A percentile compares a stretch with the other conserved stretches of the same genome.
phyloP scores from a whole-genome alignment of 2,888 invertebrate species.

The Hylaea fasciaria region DNA sequence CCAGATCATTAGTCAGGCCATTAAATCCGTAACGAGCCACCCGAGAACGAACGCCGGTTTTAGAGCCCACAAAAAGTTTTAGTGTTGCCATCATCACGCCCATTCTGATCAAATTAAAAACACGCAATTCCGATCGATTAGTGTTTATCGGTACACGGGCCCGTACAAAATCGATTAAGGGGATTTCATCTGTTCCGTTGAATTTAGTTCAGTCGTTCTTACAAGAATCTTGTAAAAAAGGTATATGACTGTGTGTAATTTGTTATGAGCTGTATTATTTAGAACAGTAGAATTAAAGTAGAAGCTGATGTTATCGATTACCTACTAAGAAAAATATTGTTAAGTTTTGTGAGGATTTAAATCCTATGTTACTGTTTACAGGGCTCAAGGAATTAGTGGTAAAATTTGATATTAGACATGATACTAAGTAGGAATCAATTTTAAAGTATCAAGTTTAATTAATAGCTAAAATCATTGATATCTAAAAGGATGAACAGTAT shows the following conservation, averaged over 20 bases:
- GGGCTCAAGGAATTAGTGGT: too few relatives aligned
- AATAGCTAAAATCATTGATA: too few relatives aligned
- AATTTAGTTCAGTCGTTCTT: conserved; percentile 2
- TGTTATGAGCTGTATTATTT: background rate
- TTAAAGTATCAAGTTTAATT: too few relatives aligned
- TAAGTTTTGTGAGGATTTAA: too few relatives aligned
- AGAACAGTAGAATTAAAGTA: too few relatives aligned
- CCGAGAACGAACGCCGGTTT: conserved; percentile 43
- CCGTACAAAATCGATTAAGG: conserved; percentile 25
- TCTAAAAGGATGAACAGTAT: too few relatives aligned
- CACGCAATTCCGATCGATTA: conserved; percentile 31
- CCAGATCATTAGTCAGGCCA: conserved; percentile 56
- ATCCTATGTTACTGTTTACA: too few relatives aligned
- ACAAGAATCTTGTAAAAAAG: conserved; percentile 4
- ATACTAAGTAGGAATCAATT: too few relatives aligned
- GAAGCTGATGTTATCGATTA: too few relatives aligned
- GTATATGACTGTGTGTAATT: conserved; percentile 3
- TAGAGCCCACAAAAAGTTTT: conserved; percentile 50
- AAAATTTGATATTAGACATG: too few relatives aligned
- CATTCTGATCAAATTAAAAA: conserved; percentile 34
- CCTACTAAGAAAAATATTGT: too few relatives aligned
- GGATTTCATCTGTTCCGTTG: conserved; percentile 18
- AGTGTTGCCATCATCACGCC: conserved; percentile 45
- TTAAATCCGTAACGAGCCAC: conserved; percentile 57
- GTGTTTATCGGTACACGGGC: conserved; percentile 23